Evolutionary conservation across 2,113 vertebrate genomes (phyloP), one percentile per base, ranked within the genome.

Genomic region (Cyanistes caeruleus): DNA sequence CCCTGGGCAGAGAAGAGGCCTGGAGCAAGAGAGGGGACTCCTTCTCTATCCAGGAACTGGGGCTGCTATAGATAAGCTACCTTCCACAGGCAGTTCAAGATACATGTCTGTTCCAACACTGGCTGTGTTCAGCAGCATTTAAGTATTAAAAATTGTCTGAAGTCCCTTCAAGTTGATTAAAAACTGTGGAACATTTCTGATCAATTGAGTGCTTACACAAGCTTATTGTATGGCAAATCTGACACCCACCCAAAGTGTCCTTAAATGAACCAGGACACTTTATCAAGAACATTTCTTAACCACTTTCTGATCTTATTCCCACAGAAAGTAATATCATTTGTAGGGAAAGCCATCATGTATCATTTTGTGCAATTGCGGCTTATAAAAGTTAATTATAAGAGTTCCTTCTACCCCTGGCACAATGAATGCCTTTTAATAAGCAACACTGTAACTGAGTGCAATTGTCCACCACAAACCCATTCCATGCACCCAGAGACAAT

Each of bases 351-450:
- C 52, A 81, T 93, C 48, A 90, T 21, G 21, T 46, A 65, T 52
- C 53, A 60, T 72, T 91, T 87, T 62, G 18, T 91, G 58, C 89
- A 95, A 72, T 3, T 69, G 30, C 43, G 86, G 83, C 80, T 86
- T 95, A 81, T 37, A 70, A 89, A 91, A 91, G 31, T 87, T 93
- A 94, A 93, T 96, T 89, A 46, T 49, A 78, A 67, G 51, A 94
- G 76, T 20, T 80, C 44, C n/a, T 84, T 69, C 81, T 64, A 43
- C 41, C 48, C 64, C 65, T 77, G 64, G 74, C 78, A 62, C 37
- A 88, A 95, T 64, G 72, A n/a, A 77, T 77, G 76, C 39, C 41
- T 69, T 89, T 96, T 86, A 95, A 96, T 90, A 93, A 96, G 89
- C 87, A 91, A 51, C 59, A 88, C 13, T 64, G 24, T 90, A 94